Evolutionary conservation across 2,797 vertebrate genomes (phyloP).

Genomic region (Mus minutoides): DNA sequence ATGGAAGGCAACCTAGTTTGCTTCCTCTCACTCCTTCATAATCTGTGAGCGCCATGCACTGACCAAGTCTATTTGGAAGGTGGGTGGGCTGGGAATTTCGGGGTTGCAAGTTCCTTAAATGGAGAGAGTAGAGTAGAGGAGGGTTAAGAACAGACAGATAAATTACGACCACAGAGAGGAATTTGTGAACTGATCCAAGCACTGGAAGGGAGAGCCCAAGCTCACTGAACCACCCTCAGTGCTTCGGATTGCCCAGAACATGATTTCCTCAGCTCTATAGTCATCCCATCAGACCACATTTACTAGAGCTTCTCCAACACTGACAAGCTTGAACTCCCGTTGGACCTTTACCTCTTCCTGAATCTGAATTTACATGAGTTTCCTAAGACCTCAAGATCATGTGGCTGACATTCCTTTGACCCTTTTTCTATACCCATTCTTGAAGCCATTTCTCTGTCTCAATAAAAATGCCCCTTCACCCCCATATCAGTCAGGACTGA

Average conservation of each 20-base stretch:
- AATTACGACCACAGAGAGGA: not conserved
- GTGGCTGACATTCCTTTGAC: not conserved
- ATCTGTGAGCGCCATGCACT: not conserved
- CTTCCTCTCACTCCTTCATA: not conserved
- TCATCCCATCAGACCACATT: not conserved
- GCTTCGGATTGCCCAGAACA: not conserved
- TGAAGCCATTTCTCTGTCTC: not conserved
- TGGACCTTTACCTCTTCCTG: not conserved
- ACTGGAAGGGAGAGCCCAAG: not conserved
- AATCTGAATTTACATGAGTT: not conserved
- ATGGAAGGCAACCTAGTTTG: not conserved
- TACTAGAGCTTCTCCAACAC: not conserved
- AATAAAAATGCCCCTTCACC: not conserved
- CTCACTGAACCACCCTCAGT: not conserved
- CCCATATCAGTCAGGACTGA: not conserved
- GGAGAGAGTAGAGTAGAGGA: not conserved
- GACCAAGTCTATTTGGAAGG: not conserved
- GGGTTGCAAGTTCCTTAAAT: not conserved
- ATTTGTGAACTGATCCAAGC: not conserved
- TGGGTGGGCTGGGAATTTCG: not conserved
- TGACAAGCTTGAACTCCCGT: not conserved
- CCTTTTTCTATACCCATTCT: not conserved
- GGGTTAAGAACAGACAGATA: not conserved
- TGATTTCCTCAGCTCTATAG: not conserved
- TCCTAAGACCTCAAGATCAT: not conserved